phyloP scores from a whole-genome alignment of 2,888 invertebrate species.

The Agrotis ipsilon region DNA sequence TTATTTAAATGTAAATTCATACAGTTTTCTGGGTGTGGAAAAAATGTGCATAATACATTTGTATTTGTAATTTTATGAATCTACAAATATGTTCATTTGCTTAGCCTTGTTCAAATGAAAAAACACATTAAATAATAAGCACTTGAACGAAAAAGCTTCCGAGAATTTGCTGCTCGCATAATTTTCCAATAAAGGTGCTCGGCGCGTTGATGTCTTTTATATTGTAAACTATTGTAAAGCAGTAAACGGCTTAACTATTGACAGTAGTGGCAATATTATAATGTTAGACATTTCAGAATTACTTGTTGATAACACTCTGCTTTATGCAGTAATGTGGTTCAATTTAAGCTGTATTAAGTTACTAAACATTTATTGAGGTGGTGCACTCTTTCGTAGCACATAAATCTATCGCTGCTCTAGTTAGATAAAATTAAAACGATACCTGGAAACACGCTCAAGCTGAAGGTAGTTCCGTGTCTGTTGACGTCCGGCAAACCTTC shows the following conservation, averaged over 20 bases:
- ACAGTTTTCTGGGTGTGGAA: constrained; percentile 24
- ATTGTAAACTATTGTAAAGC: constrained; percentile 42
- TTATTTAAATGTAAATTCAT: constrained; percentile 49
- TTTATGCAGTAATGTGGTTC: constrained; percentile 27
- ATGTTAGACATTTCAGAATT: constrained; percentile 39
- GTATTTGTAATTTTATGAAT: constrained; percentile 18
- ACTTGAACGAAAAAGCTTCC: constrained; percentile 31
- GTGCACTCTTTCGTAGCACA: constrained; percentile 39
- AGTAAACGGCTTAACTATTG: constrained; percentile 13
- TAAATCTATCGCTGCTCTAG: constrained; percentile 71
- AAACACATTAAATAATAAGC: constrained; percentile 24
- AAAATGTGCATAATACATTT: constrained; percentile 38
- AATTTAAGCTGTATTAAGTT: constrained; percentile 32
- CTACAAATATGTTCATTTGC: constrained; percentile 14
- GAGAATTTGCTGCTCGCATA: constrained; percentile 29
- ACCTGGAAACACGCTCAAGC: constrained; percentile 86
- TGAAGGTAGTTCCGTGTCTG: constrained; percentile 89
- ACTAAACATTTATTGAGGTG: constrained; percentile 16
- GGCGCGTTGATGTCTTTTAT: constrained; percentile 79
- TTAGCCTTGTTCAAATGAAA: constrained; percentile 31
- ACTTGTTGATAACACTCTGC: constrained; percentile 35
- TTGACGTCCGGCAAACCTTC: constrained; percentile 90
- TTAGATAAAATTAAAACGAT: constrained; percentile 78
- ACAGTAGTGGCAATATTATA: constrained; percentile 11
- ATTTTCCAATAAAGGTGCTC: constrained; percentile 31